A percentile compares a stretch with the other conserved stretches of the same genome.
Evolutionary conservation across 2,113 vertebrate species (phyloP).

Genomic region (Xiphias gladius): DNA sequence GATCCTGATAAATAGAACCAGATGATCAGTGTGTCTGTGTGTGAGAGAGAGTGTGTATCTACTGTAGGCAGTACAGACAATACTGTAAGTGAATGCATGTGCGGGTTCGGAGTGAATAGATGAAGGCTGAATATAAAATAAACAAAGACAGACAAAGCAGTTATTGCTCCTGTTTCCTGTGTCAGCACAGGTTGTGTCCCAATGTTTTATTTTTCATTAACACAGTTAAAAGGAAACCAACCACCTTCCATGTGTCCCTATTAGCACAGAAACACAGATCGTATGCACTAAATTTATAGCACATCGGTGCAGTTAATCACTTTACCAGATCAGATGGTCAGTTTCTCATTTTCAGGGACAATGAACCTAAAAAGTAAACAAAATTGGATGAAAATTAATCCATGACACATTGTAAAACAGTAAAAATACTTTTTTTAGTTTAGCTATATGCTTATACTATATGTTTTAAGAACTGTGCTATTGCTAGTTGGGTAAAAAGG

Average conservation of each 20-base stretch:
- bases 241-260: background rate
- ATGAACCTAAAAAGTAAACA: no score
- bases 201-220: background rate
- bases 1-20: slow-evolving; percentile 71
- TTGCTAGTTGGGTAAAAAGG: no score
- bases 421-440: no score
- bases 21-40: slow-evolving; percentile 52
- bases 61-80: background rate
- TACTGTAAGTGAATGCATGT: slow-evolving; percentile 3
- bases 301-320: background rate
- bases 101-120: background rate
- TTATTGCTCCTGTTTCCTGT: background rate
- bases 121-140: background rate
- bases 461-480: background rate
- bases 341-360: no score
- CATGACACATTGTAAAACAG: no score
- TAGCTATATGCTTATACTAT: background rate
- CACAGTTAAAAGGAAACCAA: background rate
- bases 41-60: background rate
- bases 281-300: background rate
- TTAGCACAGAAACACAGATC: background rate
- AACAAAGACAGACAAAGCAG: background rate
- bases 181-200: background rate
- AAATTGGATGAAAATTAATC: no score
- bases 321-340: no score